These are phyloP conservation scores for Etheostoma nigrum DNA, from an alignment of 2,797 vertebrate species.

Conservation along the genomic window DNA sequence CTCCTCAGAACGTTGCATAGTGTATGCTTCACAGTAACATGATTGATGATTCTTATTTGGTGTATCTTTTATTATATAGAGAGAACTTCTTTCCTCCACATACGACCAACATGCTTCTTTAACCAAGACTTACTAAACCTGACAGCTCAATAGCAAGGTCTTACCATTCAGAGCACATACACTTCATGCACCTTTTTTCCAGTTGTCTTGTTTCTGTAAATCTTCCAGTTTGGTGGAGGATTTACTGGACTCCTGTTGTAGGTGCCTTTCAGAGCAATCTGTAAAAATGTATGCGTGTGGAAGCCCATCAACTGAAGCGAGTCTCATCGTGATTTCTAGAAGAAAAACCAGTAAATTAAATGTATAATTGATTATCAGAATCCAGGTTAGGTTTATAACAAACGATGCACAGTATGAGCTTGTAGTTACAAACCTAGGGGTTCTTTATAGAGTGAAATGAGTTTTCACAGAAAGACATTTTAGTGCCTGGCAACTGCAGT, in stretches of 20 bases:
- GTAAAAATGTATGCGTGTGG: constrained; percentile 50
- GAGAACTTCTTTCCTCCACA: neutral
- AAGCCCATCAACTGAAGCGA: constrained; percentile 31
- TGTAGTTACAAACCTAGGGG: neutral
- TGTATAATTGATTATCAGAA: constrained; percentile 24
- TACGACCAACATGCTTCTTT: neutral
- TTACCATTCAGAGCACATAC: constrained; percentile 43
- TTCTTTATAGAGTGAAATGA: constrained; percentile 22
- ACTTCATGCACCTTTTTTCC: constrained; percentile 18
- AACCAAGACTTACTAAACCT: neutral
- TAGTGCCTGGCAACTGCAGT: constrained; percentile 29
- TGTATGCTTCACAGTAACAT: neutral
- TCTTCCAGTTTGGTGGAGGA: constrained; percentile 48
- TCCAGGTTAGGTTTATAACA: neutral
- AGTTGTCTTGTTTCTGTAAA: constrained; percentile 51
- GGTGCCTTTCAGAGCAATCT: constrained; percentile 43
- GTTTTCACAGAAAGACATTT: constrained; percentile 8
- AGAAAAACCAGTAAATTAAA: constrained; percentile 30
- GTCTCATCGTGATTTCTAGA: constrained; percentile 6
- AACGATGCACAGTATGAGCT: constrained; percentile 3
- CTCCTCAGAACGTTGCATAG: neutral
- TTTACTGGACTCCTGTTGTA: constrained; percentile 51
- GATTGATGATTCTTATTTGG: neutral
- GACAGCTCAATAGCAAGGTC: neutral
- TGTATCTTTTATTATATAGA: neutral